Conservation (phyloP, 2,888 invertebrate species). For the Eulithis testata region DNA sequence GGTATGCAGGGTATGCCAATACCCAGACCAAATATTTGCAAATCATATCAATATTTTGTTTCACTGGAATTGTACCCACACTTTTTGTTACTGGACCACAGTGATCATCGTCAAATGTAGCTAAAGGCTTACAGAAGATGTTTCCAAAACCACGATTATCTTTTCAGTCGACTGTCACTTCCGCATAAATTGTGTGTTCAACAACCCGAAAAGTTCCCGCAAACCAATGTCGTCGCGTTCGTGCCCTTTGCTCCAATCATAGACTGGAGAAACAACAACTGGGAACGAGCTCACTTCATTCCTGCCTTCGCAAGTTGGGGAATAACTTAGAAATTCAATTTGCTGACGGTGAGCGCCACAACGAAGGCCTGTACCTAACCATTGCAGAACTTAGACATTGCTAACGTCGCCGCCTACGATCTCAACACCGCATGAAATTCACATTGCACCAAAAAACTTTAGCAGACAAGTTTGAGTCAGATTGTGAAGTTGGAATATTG, state of each 20-base stretch:
- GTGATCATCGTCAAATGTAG: too few species aligned
- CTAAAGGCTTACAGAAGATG: too few species aligned
- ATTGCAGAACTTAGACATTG: slow-evolving; percentile 58
- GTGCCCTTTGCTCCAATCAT: slow-evolving; percentile 63
- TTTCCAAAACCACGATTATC: not conserved
- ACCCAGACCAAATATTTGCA: too few species aligned
- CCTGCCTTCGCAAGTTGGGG: slow-evolving; percentile 69
- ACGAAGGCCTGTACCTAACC: slow-evolving; percentile 50
- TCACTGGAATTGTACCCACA: too few species aligned
- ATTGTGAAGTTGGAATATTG: slow-evolving; percentile 32
- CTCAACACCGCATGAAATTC: slow-evolving; percentile 46
- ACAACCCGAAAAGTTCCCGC: slow-evolving; percentile 45
- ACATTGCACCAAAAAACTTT: slow-evolving; percentile 44
- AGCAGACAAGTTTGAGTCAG: slow-evolving; percentile 37
- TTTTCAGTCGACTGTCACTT: slow-evolving; percentile 1
- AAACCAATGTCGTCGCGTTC: slow-evolving; percentile 49
- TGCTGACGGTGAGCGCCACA: slow-evolving; percentile 64
- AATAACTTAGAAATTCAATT: slow-evolving; percentile 81
- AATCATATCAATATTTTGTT: too few species aligned
- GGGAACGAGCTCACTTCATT: slow-evolving; percentile 73
- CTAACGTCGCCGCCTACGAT: slow-evolving; percentile 52
- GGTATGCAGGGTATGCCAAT: too few species aligned
- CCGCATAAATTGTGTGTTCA: slow-evolving; percentile 3
- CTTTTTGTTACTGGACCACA: too few species aligned
- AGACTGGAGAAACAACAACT: slow-evolving; percentile 68